A percentile compares a stretch with the other conserved stretches of the same genome.
Evolutionary conservation across 2,797 vertebrate genomes (phyloP).

Genomic region (Darevskia mixta): DNA sequence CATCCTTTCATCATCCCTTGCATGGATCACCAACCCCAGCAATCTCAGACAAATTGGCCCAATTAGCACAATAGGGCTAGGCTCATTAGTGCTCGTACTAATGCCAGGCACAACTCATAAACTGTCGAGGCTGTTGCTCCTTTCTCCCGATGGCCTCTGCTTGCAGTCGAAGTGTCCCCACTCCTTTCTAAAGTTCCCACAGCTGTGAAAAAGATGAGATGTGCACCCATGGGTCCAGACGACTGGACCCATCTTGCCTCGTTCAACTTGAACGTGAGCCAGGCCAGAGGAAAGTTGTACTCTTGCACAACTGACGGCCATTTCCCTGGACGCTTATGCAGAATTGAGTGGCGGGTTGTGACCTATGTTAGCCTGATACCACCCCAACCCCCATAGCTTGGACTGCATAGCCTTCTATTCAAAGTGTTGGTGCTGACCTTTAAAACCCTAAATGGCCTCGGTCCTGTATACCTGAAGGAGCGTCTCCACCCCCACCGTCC

Average conservation of each 20-base stretch:
- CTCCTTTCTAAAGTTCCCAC: neutral
- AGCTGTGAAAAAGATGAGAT: neutral
- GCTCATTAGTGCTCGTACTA: conserved; percentile 9
- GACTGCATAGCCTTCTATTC: neutral
- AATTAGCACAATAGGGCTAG: conserved; percentile 12
- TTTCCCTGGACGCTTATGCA: neutral
- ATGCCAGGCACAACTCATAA: neutral
- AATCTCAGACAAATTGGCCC: conserved; percentile 12
- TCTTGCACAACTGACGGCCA: neutral
- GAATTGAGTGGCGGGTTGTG: neutral
- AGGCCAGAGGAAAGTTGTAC: too few species aligned
- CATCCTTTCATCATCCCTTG: conserved; percentile 19
- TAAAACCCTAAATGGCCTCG: too few species aligned
- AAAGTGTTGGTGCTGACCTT: too few species aligned
- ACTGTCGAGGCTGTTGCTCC: neutral
- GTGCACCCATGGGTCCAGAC: too few species aligned
- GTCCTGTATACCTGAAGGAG: too few species aligned
- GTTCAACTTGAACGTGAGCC: too few species aligned
- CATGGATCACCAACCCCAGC: neutral
- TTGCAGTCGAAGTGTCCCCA: neutral
- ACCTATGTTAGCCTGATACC: too few species aligned
- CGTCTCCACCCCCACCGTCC: too few species aligned
- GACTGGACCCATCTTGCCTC: too few species aligned
- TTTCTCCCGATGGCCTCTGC: neutral
- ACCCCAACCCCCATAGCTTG: neutral